These are phyloP conservation scores for Listrodromus nycthemerus DNA, from an alignment of 2,888 invertebrate species.

Conservation along the genomic window DNA sequence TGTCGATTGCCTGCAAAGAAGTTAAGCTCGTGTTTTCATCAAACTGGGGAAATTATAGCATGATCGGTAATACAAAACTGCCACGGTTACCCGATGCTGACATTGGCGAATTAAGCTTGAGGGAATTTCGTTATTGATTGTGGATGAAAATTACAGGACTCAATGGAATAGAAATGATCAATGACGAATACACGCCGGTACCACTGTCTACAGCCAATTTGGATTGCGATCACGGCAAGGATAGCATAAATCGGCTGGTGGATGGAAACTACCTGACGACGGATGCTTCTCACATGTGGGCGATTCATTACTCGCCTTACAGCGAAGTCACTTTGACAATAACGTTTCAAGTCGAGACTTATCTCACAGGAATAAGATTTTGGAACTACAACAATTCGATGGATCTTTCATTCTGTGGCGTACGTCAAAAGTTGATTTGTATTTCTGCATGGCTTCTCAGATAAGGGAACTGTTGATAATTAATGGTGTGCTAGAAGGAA, in stretches of 20 bases:
- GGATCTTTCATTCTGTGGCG: slow-evolving; percentile 89
- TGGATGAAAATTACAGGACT: slow-evolving; percentile 71
- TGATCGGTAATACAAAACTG: slow-evolving; percentile 85
- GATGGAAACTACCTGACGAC: slow-evolving; percentile 90
- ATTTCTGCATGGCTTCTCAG: too few relatives aligned
- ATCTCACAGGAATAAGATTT: slow-evolving; percentile 87
- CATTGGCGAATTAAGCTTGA: too few relatives aligned
- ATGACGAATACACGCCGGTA: slow-evolving; percentile 70
- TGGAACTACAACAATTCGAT: slow-evolving; percentile 94
- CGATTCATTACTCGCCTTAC: slow-evolving; percentile 81
- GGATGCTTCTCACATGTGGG: slow-evolving; percentile 89
- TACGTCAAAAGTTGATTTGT: slow-evolving; percentile 65
- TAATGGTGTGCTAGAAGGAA: not conserved
- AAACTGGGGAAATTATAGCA: slow-evolving; percentile 88
- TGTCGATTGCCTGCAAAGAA: slow-evolving; percentile 80
- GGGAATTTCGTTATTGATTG: not conserved
- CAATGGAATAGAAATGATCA: slow-evolving; percentile 77
- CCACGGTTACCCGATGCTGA: too few relatives aligned
- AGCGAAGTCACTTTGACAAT: slow-evolving; percentile 70
- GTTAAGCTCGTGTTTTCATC: slow-evolving; percentile 87
- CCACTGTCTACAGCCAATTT: slow-evolving; percentile 69
- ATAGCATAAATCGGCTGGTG: slow-evolving; percentile 87
- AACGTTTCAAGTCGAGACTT: slow-evolving; percentile 74
- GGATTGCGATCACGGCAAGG: slow-evolving; percentile 71
- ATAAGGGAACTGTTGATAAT: too few relatives aligned